Evolutionary conservation across 2,797 vertebrate species (phyloP), one percentile per base, ranked within the genome.

Genomic region (Xyrichtys novacula): DNA sequence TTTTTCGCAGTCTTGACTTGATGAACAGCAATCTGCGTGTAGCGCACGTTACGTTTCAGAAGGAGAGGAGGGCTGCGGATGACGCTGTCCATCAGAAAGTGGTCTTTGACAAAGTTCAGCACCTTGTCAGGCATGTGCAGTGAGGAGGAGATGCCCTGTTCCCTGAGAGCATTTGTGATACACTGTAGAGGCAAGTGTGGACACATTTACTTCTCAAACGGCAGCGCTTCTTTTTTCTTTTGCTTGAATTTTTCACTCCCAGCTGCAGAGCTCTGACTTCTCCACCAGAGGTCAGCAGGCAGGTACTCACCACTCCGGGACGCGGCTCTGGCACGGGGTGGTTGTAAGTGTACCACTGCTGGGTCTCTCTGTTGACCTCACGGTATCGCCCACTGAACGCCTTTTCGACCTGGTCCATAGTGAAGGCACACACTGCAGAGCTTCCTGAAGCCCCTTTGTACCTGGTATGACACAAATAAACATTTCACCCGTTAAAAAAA

Each of bases 101-200:
- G 98, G 82, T 99, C 97, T 90, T 99, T 99, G 76, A 98, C 94
- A 34, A 99, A 99, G 91, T 98, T 97, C 58, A 99, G 91, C 84
- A 98, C 97, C 17, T 97, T 96, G 90, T 99, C 97, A 0, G 97
- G 97, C 94, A 98, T 97, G 86, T 97, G 96, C 46, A 98, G 92
- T 0, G 97, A 98, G 0, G 97, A 97, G 61, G 85, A 89, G 89
- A 98, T 96, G 87, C 90, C 95, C 83, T 95, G 89, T 32, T 93
- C 90, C 44, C 96, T 94, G 5, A 92, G 93, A 6, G 85, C 88
- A 48, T 95, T 95, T 38, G 94, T 97, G 91, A 99, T 96, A 78
- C 97, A 99, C 98, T 99, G 88, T 0, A 48, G 49, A 81, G 46
- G 64, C 26, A 59, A 83, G 67, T 3, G 60, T 29, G 1, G 4